Evolutionary conservation across 2,888 invertebrate genomes (phyloP).

Genomic region (Protodeltote pygarga): DNA sequence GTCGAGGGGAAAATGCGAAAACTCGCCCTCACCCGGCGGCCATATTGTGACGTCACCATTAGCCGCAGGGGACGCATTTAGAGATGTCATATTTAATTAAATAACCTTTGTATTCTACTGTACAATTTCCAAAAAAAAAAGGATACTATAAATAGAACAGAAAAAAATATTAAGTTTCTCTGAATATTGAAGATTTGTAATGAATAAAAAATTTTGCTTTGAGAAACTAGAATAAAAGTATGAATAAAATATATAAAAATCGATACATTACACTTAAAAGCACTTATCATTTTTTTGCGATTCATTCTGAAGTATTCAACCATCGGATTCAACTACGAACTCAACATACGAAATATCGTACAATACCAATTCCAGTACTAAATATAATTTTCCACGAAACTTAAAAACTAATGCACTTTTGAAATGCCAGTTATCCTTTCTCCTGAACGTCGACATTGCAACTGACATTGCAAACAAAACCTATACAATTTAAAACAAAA

Average conservation of each 20-base stretch:
- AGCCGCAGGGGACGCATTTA: conserved; percentile 70
- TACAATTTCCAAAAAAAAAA: too few relatives aligned
- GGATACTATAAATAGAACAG: too few relatives aligned
- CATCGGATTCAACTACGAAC: too few relatives aligned
- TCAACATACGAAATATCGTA: conserved; percentile 14
- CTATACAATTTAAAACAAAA: conserved; percentile 71
- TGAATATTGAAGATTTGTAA: too few relatives aligned
- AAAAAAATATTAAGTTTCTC: too few relatives aligned
- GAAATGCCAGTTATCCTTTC: conserved; percentile 64
- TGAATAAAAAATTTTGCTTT: too few relatives aligned
- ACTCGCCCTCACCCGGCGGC: conserved; percentile 78
- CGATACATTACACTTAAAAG: not conserved
- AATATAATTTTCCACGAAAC: conserved; percentile 50
- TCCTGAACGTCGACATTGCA: conserved; percentile 67
- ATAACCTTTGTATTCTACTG: not conserved
- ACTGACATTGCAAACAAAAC: conserved; percentile 72
- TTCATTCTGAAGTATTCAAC: conserved; percentile 1
- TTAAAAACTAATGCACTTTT: conserved; percentile 56
- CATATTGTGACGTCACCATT: conserved; percentile 82
- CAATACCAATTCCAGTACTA: conserved; percentile 13
- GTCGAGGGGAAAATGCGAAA: conserved; percentile 83
- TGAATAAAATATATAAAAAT: not conserved
- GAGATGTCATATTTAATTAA: conserved; percentile 13
- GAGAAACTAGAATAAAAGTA: too few relatives aligned
- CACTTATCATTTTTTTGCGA: conserved; percentile 12